Evolutionary conservation across 2,113 vertebrate species (phyloP), one percentile per base, ranked within the genome.

Genomic region (Athene cunicularia): DNA sequence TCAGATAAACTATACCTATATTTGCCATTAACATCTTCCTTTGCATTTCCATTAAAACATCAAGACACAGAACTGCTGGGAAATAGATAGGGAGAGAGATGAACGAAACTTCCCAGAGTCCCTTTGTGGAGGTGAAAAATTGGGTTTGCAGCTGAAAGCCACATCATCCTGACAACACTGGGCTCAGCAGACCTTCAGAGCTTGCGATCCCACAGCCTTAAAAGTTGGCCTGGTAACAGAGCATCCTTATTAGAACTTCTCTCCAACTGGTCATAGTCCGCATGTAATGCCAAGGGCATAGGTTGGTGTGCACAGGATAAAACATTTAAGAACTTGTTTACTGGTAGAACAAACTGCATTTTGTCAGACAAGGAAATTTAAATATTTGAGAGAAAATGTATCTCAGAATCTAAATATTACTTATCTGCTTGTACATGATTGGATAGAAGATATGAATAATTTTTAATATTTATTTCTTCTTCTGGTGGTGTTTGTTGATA

Each of bases 151-250:
- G 21, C 30, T 43, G 27, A 39, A 49, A 74, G 47, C 24, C 50
- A 39, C 8, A 64, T 27, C 52, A 71, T 5, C 8, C 24, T 58
- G 47, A 24, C 55, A n/a, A 27, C 5, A 15, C 4, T 30, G 23
- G 14, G 24, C 11, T 47, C n/a, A 83, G 22, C 4, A 89, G 19
- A 83, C 9, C 24, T 72, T 52, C 30, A 74, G 66, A 23, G 50
- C 18, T 14, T 62, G 22, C 20, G n/a, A 68, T 80, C 0, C 2
- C 1, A 1, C 37, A 55, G n/a, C n/a, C 37, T 14, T 72, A 32
- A 62, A 50, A 45, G 32, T 3, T 6, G 4, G 4, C 20, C 33
- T 41, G 14, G 26, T n/a, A 64, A 24, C 8, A 37, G 2, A 5
- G 14, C 43, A 82, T 23, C 26, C 30, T 39, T 32, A 5, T 35